phyloP scores from a whole-genome alignment of 2,888 invertebrate species.

The Amblyjoppa fuscipennis region DNA sequence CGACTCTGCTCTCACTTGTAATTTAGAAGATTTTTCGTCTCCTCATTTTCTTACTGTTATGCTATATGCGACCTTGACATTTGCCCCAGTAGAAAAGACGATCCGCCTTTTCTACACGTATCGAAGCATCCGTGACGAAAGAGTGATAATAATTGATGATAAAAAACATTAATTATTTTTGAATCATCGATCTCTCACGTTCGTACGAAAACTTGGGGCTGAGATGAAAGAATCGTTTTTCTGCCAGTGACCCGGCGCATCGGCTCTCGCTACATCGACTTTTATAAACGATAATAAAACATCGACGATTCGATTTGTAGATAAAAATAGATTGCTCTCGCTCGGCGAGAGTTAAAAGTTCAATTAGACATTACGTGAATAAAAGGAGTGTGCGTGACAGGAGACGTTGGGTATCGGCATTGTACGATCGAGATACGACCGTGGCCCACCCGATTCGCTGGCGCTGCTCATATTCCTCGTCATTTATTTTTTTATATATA shows the following conservation, averaged over 20 bases:
- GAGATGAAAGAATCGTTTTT: not conserved
- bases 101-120: too few relatives aligned
- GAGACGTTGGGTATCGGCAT: conserved; percentile 14
- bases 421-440: not conserved
- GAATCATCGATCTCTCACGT: not conserved
- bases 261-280: conserved; percentile 34
- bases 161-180: not conserved
- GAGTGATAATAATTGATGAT: not conserved
- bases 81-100: not conserved
- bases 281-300: conserved; percentile 70
- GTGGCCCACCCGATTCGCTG: not conserved
- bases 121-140: not conserved
- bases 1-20: not conserved
- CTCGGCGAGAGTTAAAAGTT: conserved; percentile 47
- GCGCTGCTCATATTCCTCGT: not conserved
- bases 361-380: conserved; percentile 61
- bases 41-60: not conserved
- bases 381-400: conserved; percentile 63
- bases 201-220: not conserved
- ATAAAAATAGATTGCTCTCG: conserved; percentile 75
- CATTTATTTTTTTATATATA: conserved; percentile 7
- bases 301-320: conserved; percentile 75
- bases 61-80: not conserved
- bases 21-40: too few relatives aligned
- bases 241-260: conserved; percentile 5